Evolutionary conservation across 2,113 vertebrate genomes (phyloP), one percentile per base, ranked within the genome.

Genomic region (Oostethus manadensis): DNA sequence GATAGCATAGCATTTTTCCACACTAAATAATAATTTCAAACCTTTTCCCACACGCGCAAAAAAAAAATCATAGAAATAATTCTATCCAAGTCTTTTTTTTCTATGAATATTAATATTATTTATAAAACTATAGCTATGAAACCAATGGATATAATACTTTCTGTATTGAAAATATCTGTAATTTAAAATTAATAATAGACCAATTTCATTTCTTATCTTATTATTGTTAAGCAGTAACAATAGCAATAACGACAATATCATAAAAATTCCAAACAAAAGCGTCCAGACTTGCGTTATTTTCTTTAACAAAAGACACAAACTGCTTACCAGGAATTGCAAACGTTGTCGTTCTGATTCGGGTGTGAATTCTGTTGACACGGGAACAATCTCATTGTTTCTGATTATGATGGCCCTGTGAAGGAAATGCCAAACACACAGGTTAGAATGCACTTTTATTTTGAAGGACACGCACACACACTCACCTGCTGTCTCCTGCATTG

Each of bases 401-500:
- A 99, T 87, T 77, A 99, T 95, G 73, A 99, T 94, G 57, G 95
- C 96, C 84, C 97, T 99, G 89, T 20, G 84, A 53, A 70, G 49
- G 8, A 66, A 0, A 62, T n/a, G 38, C 14, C 68, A 16, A 53
- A 23, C 10, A 22, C 7, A n/a, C 50, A 6, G 14, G n/a, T 8
- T 13, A 13, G 21, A 3, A 16, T 40, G 61, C 18, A 20, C 45
- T 55, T 58, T 62, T 7, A 62, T 60, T 58, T 38, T 21, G 0
- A 40, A 49, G 17, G n/a, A 18, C n/a, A 10, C 18, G 23, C 1
- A 56, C 16, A 43, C 26, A 51, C 5, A 70, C 73, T 35, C 60
- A 98, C 97, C 96, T 96, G 91, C 97, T 98, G 63, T 99, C 97
- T 2, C 97, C 97, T 45, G 97, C 96, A 0, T 99, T 98, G 38